Evolutionary conservation across 2,113 vertebrate genomes (phyloP).

Genomic region (Elephantulus edwardii): DNA sequence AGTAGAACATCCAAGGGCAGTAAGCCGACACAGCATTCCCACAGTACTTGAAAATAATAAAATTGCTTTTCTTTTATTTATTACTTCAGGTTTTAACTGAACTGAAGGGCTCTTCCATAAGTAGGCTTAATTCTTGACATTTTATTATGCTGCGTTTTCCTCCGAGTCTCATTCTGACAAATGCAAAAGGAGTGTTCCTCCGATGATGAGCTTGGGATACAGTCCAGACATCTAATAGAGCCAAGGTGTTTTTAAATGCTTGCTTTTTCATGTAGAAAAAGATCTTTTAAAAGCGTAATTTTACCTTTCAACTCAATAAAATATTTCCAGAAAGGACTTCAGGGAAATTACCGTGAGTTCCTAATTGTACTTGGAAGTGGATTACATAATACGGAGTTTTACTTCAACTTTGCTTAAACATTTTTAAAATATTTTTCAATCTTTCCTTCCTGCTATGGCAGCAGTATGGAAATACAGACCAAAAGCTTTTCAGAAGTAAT

Average conservation of each 20-base stretch:
- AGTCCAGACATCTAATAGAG: slow-evolving; percentile 36
- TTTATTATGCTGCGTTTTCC: slow-evolving; percentile 48
- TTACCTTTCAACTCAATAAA: slow-evolving; percentile 73
- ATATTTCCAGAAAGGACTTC: slow-evolving; percentile 67
- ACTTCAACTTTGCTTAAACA: not conserved
- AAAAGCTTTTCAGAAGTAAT: too few species aligned
- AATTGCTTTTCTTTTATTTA: slow-evolving; percentile 8
- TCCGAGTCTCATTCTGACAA: slow-evolving; percentile 48
- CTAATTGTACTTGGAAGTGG: slow-evolving; percentile 69
- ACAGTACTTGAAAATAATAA: slow-evolving; percentile 60
- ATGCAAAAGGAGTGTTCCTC: slow-evolving; percentile 14
- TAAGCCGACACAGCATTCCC: slow-evolving; percentile 9
- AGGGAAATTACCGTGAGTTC: slow-evolving; percentile 69
- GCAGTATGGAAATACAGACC: not conserved
- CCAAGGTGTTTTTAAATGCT: slow-evolving; percentile 29
- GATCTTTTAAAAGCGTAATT: slow-evolving; percentile 70
- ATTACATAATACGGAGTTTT: slow-evolving; percentile 41
- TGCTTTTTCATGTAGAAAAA: slow-evolving; percentile 66
- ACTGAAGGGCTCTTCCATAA: slow-evolving; percentile 46
- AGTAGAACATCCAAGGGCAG: not conserved
- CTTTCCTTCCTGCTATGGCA: not conserved
- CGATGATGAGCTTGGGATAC: slow-evolving; percentile 46
- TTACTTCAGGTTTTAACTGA: not conserved
- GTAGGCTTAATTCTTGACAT: slow-evolving; percentile 28
- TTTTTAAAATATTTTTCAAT: not conserved